phyloP scores from a whole-genome alignment of 1,140 invertebrate genomes.

The Leucophenga varia region DNA sequence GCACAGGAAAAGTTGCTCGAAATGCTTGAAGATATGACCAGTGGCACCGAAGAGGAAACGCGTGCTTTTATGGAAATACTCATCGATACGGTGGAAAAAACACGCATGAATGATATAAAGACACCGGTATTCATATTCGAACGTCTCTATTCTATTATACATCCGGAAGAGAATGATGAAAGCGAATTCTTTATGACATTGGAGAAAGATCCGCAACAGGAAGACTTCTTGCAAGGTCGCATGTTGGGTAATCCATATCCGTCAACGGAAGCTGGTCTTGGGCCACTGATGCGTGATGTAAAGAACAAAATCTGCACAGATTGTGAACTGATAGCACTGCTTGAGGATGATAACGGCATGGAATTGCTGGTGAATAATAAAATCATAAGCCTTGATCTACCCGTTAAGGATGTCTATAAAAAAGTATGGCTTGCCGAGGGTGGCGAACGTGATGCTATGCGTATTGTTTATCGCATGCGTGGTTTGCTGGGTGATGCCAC shows the following conservation, averaged over 20 bases:
- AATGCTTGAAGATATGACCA: conserved; percentile 94
- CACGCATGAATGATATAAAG: conserved; percentile 86
- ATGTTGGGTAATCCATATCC: conserved; percentile 99
- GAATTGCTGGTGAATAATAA: conserved; percentile 98
- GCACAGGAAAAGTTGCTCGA: conserved; percentile 95
- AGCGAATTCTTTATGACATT: conserved; percentile 95
- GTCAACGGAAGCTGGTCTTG: conserved; percentile 87
- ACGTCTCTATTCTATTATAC: conserved; percentile 94
- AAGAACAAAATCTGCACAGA: conserved; percentile 99
- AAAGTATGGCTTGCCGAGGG: conserved; percentile 86
- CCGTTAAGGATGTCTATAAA: conserved; percentile 91
- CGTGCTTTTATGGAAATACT: conserved; percentile 97
- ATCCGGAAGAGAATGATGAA: conserved; percentile 95
- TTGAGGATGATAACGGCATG: conserved; percentile 99
- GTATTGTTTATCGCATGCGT: conserved; percentile 98
- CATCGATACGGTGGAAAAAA: conserved; percentile 93
- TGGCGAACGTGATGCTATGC: conserved; percentile 89
- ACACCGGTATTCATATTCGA: conserved; percentile 98
- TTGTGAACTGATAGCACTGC: conserved; percentile 92
- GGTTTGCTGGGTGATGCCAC: conserved; percentile 96
- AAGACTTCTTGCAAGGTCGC: conserved; percentile 95
- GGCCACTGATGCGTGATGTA: conserved; percentile 95
- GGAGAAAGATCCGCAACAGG: conserved; percentile 98
- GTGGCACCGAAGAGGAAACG: conserved; percentile 94
- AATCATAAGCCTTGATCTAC: conserved; percentile 94